phyloP scores from a whole-genome alignment of 2,888 invertebrate genomes.

The Epiblema foenella region DNA sequence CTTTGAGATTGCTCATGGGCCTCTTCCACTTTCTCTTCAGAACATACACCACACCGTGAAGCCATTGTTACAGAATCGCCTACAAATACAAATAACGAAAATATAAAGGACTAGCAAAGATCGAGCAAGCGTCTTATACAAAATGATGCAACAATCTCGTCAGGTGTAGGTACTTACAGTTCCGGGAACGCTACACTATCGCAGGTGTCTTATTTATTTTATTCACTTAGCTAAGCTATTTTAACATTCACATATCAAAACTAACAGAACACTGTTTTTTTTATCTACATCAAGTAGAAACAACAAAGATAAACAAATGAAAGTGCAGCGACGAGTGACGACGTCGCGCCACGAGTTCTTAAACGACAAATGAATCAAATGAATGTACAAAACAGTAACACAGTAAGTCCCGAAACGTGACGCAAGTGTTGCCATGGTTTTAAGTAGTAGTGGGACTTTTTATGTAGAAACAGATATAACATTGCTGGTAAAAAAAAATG shows the following conservation, averaged over 20 bases:
- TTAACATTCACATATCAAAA: background rate
- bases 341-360: background rate
- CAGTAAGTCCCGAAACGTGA: background rate
- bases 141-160: conserved; percentile 4
- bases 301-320: background rate
- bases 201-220: conserved; percentile 2
- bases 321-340: background rate
- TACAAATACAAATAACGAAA: background rate
- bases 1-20: conserved; percentile 9
- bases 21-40: conserved; percentile 13
- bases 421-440: conserved; percentile 1
- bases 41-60: conserved; percentile 16
- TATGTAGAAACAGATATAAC: no score
- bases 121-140: background rate
- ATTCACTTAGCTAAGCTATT: background rate
- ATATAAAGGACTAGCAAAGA: no score
- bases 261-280: background rate
- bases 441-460: background rate
- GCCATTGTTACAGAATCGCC: conserved; percentile 8
- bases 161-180: conserved; percentile 6
- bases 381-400: background rate
- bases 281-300: background rate
- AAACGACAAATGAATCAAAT: background rate
- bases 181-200: conserved; percentile 16
- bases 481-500: background rate